phyloP scores from a whole-genome alignment of 2,113 vertebrate genomes.

The Dromiciops gliroides region DNA sequence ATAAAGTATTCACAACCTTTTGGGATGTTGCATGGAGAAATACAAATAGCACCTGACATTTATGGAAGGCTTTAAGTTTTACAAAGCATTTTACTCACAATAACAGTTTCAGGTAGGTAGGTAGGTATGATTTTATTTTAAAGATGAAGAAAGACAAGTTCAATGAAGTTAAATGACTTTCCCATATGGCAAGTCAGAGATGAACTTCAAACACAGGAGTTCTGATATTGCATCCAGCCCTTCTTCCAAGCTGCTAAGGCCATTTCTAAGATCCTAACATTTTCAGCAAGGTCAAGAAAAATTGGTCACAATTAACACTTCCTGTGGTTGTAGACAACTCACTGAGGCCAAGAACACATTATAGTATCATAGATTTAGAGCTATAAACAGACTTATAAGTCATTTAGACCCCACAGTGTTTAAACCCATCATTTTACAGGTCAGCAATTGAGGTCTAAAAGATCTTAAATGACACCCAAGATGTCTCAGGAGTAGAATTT shows the following conservation, averaged over 20 bases:
- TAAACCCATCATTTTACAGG: neutral
- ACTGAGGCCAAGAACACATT: neutral
- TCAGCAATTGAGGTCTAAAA: neutral
- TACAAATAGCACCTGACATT: neutral
- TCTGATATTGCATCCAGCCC: neutral
- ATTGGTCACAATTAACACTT: neutral
- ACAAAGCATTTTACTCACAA: neutral
- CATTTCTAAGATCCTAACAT: neutral
- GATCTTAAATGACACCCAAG: neutral
- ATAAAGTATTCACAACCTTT: neutral
- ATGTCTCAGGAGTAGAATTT: neutral
- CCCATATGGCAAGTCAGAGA: neutral
- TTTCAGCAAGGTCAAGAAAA: neutral
- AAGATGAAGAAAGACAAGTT: neutral
- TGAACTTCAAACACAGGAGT: neutral
- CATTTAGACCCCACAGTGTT: neutral
- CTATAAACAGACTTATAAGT: neutral
- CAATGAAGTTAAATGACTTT: neutral
- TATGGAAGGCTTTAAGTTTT: neutral
- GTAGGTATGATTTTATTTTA: neutral
- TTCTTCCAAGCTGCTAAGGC: neutral
- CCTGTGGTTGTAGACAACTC: neutral
- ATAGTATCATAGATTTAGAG: neutral
- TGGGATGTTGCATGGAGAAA: neutral
- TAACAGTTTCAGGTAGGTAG: neutral